phyloP scores from a whole-genome alignment of 2,888 invertebrate genomes.

The Eupithecia subumbrata region DNA sequence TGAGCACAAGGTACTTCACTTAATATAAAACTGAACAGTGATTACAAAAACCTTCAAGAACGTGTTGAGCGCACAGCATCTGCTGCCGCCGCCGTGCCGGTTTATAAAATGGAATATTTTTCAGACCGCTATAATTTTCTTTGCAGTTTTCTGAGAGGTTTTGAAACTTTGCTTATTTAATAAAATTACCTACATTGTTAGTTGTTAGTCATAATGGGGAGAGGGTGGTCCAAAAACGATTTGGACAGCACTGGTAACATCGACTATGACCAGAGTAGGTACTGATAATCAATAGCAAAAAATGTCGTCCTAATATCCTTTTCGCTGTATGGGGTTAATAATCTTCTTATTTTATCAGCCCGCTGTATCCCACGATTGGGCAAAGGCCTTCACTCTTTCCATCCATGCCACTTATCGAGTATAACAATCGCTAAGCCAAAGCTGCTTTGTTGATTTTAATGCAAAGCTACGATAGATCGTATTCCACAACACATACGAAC shows the following conservation, averaged over 20 bases:
- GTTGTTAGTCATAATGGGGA: neutral
- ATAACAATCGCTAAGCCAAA: conserved; percentile 1
- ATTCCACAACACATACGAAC: neutral
- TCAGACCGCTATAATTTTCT: neutral
- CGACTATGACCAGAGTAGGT: neutral
- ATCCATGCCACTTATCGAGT: neutral
- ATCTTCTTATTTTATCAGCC: neutral
- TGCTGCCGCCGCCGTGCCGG: neutral
- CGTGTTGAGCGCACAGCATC: neutral
- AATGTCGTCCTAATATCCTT: too few relatives aligned
- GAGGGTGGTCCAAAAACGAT: neutral
- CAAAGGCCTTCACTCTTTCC: neutral
- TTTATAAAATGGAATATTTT: neutral
- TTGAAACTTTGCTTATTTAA: too few relatives aligned
- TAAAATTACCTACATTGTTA: too few relatives aligned
- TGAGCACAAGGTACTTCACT: neutral
- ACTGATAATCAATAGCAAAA: too few relatives aligned
- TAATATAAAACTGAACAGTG: neutral
- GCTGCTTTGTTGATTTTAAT: neutral
- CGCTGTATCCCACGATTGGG: neutral
- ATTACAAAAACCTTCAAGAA: neutral
- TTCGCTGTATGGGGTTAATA: too few relatives aligned
- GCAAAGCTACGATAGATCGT: neutral
- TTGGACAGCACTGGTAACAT: neutral
- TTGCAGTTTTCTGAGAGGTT: neutral